Conservation (phyloP, 1,140 invertebrate species). For the Drosophila oshimai region DNA sequence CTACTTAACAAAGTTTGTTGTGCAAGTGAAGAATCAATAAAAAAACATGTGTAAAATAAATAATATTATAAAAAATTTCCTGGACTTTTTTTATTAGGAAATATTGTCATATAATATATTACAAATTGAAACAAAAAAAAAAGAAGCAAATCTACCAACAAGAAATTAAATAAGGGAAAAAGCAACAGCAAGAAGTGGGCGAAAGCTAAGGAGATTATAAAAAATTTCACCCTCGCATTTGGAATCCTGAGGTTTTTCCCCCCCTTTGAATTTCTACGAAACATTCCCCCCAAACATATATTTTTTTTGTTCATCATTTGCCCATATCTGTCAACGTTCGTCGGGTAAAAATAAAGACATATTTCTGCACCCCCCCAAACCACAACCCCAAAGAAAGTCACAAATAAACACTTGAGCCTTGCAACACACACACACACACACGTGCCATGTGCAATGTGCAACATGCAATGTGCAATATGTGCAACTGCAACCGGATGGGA, state of each 20-base stretch:
- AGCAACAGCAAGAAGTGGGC: neutral
- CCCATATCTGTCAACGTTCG: conserved; percentile 22
- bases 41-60: too few relatives aligned
- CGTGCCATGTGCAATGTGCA: conserved; percentile 8
- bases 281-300: neutral
- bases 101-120: too few relatives aligned
- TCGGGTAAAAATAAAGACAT: conserved; percentile 24
- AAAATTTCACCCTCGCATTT: neutral
- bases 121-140: neutral
- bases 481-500: conserved; percentile 36
- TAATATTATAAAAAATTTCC: too few relatives aligned
- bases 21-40: too few relatives aligned
- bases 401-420: conserved; percentile 12
- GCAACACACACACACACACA: conserved; percentile 16
- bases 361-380: neutral
- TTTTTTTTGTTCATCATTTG: neutral
- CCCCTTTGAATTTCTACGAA: neutral
- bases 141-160: neutral
- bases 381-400: neutral
- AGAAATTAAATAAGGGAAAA: neutral
- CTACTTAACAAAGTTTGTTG: too few relatives aligned
- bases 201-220: neutral
- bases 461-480: conserved; percentile 5
- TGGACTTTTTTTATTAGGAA: too few relatives aligned
- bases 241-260: neutral